Evolutionary conservation across 2,888 invertebrate genomes (phyloP).

Genomic region (Bruchidius siliquastri): DNA sequence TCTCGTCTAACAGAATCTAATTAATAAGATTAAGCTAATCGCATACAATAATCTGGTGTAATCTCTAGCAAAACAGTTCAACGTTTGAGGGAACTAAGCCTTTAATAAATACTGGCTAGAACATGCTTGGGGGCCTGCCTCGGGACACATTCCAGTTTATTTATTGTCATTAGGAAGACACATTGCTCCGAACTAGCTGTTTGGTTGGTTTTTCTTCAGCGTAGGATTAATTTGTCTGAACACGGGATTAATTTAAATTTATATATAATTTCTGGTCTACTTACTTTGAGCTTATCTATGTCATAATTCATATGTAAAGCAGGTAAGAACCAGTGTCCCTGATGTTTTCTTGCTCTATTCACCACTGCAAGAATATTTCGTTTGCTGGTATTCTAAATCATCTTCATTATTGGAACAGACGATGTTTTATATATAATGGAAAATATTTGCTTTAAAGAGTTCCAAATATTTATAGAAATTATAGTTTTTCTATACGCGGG

Average conservation of each 20-base stretch:
- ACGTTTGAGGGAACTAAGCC: background rate
- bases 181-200: background rate
- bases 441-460: no score
- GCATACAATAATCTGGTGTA: background rate
- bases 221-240: background rate
- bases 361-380: no score
- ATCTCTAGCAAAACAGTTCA: background rate
- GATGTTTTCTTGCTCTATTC: no score
- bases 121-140: background rate
- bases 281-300: background rate
- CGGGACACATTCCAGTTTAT: background rate
- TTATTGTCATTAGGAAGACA: background rate
- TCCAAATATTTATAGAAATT: no score
- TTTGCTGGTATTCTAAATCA: no score
- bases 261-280: background rate
- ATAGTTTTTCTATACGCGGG: no score
- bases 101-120: background rate
- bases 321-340: background rate
- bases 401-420: no score
- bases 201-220: background rate
- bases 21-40: background rate
- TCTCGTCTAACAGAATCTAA: background rate
- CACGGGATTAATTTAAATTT: background rate
- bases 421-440: no score
- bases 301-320: background rate